A percentile compares a stretch with the other conserved stretches of the same genome.
These are phyloP conservation scores for Listronotus oregonensis DNA, from an alignment of 1,140 invertebrate species.

Conservation along the genomic window DNA sequence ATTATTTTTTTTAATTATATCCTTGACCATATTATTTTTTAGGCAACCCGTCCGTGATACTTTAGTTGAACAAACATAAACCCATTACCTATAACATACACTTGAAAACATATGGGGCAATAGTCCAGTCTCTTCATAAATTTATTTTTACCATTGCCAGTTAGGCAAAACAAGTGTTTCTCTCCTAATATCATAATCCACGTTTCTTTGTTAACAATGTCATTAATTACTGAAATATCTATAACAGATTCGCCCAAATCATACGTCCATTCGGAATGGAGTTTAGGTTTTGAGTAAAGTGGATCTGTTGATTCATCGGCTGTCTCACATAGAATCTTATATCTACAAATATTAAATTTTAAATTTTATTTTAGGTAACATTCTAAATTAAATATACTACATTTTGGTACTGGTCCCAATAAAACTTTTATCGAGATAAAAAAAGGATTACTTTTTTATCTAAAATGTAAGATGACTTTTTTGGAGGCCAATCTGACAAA, in stretches of 20 bases:
- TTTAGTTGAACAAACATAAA: too few relatives aligned
- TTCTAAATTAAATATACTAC: too few relatives aligned
- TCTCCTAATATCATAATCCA: conserved; percentile 73
- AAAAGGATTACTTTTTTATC: too few relatives aligned
- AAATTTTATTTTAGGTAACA: too few relatives aligned
- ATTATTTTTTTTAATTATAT: too few relatives aligned
- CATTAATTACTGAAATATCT: conserved; percentile 66
- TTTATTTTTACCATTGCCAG: conserved; percentile 73
- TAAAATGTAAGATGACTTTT: too few relatives aligned
- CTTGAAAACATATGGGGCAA: conserved; percentile 72
- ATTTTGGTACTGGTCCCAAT: too few relatives aligned
- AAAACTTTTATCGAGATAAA: too few relatives aligned
- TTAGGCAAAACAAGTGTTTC: conserved; percentile 75
- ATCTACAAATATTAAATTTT: conserved; percentile 57
- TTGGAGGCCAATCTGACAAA: too few relatives aligned
- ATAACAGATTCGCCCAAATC: conserved; percentile 77
- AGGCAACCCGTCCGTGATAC: too few relatives aligned
- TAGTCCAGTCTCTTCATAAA: conserved; percentile 84
- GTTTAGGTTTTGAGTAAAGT: conserved; percentile 59
- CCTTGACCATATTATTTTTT: too few relatives aligned
- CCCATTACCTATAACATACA: conserved; percentile 70
- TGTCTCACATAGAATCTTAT: conserved; percentile 66
- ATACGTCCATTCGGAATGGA: conserved; percentile 75
- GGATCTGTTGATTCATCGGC: conserved; percentile 61
- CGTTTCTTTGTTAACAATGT: conserved; percentile 44